phyloP scores from a whole-genome alignment of 2,113 vertebrate species.

The Acanthochromis polyacanthus region DNA sequence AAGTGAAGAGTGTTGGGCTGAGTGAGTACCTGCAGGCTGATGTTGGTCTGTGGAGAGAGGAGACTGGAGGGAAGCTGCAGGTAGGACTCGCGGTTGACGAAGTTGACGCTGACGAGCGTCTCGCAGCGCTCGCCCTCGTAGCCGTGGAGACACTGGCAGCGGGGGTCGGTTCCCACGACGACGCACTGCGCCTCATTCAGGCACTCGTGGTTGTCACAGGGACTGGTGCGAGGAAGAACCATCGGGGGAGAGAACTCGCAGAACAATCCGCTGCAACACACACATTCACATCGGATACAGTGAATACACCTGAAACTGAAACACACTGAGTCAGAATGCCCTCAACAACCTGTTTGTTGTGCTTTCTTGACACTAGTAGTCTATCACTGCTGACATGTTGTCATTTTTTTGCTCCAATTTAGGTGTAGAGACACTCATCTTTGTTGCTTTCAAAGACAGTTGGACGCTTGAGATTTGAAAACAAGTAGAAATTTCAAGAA shows the following conservation, averaged over 20 bases:
- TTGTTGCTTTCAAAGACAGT: background rate
- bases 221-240: constrained; percentile 97
- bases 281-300: background rate
- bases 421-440: too few species aligned
- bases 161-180: constrained; percentile 88
- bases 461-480: background rate
- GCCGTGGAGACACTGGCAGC: constrained; percentile 94
- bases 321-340: too few species aligned
- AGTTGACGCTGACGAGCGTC: constrained; percentile 95
- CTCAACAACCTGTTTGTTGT: too few species aligned
- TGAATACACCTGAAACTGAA: too few species aligned
- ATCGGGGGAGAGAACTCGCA: constrained; percentile 97
- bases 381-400: too few species aligned
- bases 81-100: constrained; percentile 94
- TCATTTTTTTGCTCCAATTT: too few species aligned
- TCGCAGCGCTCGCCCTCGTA: constrained; percentile 95
- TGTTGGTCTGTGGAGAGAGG: constrained; percentile 91
- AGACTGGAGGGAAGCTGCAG: constrained; percentile 93
- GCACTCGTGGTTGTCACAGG: constrained; percentile 96
- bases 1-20: background rate
- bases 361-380: too few species aligned
- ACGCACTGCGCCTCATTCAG: constrained; percentile 96
- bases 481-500: background rate
- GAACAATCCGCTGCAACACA: constrained; percentile 90
- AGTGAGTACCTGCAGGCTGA: constrained; percentile 92